phyloP scores from a whole-genome alignment of 64 coral and sea anemone genomes.

The Stylophora pistillata region DNA sequence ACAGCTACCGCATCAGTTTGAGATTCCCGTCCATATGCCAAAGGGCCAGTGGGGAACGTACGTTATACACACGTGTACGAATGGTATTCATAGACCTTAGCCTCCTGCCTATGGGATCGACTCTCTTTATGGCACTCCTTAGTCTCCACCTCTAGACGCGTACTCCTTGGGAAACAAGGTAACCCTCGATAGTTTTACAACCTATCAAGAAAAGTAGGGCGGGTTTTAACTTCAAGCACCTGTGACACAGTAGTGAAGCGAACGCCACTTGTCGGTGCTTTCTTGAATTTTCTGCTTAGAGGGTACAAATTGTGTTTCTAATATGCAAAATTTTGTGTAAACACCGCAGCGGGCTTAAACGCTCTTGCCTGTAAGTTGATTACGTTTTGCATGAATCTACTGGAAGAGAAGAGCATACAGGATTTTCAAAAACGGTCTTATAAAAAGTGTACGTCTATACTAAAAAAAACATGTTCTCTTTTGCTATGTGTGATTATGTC shows the following conservation, averaged over 20 bases:
- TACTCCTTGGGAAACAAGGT: conserved; percentile 39
- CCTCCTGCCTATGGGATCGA: conserved; percentile 39
- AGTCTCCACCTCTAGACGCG: conserved; percentile 40
- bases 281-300: background rate
- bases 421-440: too few species aligned
- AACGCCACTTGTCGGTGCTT: background rate
- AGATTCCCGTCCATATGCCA: conserved; percentile 81
- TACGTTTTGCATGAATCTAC: background rate
- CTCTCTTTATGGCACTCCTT: conserved; percentile 39
- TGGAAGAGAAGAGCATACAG: background rate
- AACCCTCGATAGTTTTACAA: conserved; percentile 70
- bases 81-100: conserved; percentile 49
- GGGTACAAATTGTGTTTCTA: background rate
- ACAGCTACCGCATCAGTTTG: conserved; percentile 53
- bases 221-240: background rate
- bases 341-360: background rate
- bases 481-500: too few species aligned
- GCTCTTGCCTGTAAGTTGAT: background rate
- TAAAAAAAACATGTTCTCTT: too few species aligned
- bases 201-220: conserved; percentile 22
- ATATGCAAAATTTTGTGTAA: background rate
- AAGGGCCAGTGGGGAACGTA: conserved; percentile 57
- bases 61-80: conserved; percentile 42
- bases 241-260: background rate
- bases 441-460: too few species aligned